Conservation (phyloP, 2,888 invertebrate genomes). For the Plagodis pulveraria region DNA sequence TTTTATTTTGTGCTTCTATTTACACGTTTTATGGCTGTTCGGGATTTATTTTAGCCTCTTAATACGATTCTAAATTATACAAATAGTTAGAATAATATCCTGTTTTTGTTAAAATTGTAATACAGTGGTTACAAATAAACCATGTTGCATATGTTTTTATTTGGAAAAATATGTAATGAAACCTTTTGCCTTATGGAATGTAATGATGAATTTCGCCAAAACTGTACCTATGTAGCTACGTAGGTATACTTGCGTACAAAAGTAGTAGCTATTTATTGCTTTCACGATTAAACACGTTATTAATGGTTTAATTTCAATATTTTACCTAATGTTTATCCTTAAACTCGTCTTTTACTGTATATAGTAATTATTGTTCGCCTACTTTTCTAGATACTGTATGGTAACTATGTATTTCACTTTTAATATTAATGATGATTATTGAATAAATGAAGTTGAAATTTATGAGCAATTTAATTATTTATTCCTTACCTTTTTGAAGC, state of each 20-base stretch:
- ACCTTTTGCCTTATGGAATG: too few relatives aligned
- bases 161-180: too few relatives aligned
- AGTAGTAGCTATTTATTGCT: too few relatives aligned
- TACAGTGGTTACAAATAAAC: too few relatives aligned
- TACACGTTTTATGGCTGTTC: slow-evolving; percentile 4
- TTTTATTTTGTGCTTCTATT: slow-evolving; percentile 10
- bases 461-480: slow-evolving; percentile 33
- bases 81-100: slow-evolving; percentile 1
- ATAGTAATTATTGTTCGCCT: slow-evolving; percentile 70
- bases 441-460: slow-evolving; percentile 67
- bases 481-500: too few relatives aligned
- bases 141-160: too few relatives aligned
- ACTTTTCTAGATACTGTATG: slow-evolving; percentile 63
- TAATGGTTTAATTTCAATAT: too few relatives aligned
- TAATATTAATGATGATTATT: slow-evolving; percentile 71
- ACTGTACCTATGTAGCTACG: too few relatives aligned
- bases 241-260: too few relatives aligned
- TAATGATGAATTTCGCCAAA: too few relatives aligned
- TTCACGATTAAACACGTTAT: too few relatives aligned
- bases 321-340: slow-evolving; percentile 2
- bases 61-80: slow-evolving; percentile 6
- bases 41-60: slow-evolving; percentile 11
- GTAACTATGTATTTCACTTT: slow-evolving; percentile 69
- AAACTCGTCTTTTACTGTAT: slow-evolving; percentile 52
- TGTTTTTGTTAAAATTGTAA: not conserved